Conservation (phyloP, 2,113 vertebrate genomes). For the Atlantisia rogersi region DNA sequence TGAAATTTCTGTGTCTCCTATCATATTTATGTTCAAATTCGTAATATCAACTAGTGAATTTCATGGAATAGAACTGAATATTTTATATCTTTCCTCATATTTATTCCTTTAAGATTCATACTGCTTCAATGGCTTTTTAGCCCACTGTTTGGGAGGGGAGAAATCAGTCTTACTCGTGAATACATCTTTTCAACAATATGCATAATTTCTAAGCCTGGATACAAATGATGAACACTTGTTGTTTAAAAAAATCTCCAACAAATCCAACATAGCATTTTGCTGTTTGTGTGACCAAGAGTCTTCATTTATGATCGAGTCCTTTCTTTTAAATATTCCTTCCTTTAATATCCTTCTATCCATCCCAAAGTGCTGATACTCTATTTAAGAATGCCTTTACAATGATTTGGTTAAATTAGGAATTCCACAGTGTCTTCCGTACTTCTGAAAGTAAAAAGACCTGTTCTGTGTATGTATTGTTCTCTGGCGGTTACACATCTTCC, state of each 20-base stretch:
- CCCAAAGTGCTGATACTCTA: neutral
- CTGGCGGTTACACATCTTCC: neutral
- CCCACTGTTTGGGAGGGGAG: neutral
- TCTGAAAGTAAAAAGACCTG: neutral
- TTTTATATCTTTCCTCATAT: neutral
- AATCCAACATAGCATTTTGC: neutral
- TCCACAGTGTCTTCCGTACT: neutral
- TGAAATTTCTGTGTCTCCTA: neutral
- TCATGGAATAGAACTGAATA: neutral
- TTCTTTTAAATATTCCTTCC: neutral
- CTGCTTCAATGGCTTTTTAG: neutral
- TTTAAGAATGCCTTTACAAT: neutral
- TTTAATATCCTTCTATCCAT: neutral
- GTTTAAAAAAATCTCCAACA: neutral
- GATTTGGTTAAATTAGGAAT: neutral
- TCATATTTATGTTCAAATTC: neutral
- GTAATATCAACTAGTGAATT: neutral
- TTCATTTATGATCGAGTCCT: neutral
- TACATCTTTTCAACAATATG: neutral
- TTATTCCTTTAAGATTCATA: neutral
- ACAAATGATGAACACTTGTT: neutral
- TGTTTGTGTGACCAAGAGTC: neutral
- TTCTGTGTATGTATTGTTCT: neutral
- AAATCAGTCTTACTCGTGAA: neutral
- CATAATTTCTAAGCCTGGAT: neutral